Evolutionary conservation across 1,140 invertebrate species (phyloP).

Genomic region (Cotesia glomerata): DNA sequence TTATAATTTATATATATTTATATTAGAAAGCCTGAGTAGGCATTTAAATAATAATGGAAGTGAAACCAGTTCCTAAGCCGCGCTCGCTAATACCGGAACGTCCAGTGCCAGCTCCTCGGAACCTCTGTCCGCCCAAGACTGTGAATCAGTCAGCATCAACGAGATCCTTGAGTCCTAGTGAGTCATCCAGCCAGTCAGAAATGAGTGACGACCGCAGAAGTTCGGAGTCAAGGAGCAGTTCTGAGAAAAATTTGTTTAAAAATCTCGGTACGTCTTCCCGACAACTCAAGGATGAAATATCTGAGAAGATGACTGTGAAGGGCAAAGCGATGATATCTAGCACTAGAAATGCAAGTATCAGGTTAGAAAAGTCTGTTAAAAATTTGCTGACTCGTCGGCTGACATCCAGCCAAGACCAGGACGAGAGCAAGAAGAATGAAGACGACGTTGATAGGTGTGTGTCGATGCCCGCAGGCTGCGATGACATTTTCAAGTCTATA

Average conservation of each 20-base stretch:
- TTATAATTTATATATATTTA: neutral
- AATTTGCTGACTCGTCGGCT: conserved; percentile 49
- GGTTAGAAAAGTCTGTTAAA: conserved; percentile 57
- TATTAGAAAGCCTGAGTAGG: neutral
- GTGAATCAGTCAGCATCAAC: conserved; percentile 9
- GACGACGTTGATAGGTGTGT: conserved; percentile 46
- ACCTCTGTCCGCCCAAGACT: conserved; percentile 15
- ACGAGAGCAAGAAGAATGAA: conserved; percentile 24
- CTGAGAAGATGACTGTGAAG: conserved; percentile 61
- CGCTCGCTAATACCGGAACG: conserved; percentile 47
- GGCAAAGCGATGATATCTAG: conserved; percentile 63
- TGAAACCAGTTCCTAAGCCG: conserved; percentile 57
- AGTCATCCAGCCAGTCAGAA: conserved; percentile 48
- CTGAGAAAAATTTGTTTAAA: conserved; percentile 48
- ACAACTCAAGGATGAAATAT: conserved; percentile 62
- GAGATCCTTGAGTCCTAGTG: conserved; percentile 43
- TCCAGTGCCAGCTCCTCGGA: conserved; percentile 53
- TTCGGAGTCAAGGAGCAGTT: conserved; percentile 31
- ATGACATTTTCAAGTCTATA: conserved; percentile 61
- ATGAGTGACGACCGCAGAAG: conserved; percentile 49
- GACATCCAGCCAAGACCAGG: conserved; percentile 43
- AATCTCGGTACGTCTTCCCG: conserved; percentile 57
- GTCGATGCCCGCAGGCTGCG: conserved; percentile 48
- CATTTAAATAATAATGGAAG: conserved; percentile 46
- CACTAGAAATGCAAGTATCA: conserved; percentile 60